These are phyloP conservation scores for Eulithis testata DNA, from an alignment of 2,888 invertebrate species.

Conservation along the genomic window DNA sequence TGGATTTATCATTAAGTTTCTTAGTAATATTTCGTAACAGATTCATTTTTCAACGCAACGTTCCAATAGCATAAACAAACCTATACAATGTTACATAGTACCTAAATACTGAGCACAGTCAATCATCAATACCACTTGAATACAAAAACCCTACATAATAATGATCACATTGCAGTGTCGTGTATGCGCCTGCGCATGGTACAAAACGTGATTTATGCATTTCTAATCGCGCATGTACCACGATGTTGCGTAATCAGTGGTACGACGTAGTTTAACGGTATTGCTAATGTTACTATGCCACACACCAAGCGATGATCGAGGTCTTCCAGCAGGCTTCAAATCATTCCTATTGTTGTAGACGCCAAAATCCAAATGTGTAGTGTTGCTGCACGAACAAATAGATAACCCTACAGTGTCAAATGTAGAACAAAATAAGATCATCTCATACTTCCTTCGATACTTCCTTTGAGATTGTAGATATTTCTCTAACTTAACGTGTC, in stretches of 20 bases:
- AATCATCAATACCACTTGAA: slow-evolving; percentile 37
- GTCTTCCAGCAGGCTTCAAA: too few species aligned
- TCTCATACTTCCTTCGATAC: neutral
- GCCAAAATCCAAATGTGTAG: neutral
- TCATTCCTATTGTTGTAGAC: too few species aligned
- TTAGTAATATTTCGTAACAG: neutral
- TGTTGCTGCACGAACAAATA: slow-evolving; percentile 16
- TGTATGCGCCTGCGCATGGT: slow-evolving; percentile 56
- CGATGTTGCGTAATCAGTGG: slow-evolving; percentile 54
- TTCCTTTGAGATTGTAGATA: slow-evolving; percentile 8
- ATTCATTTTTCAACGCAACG: slow-evolving; percentile 6
- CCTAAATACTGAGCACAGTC: slow-evolving; percentile 20
- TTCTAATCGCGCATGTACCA: slow-evolving; percentile 62
- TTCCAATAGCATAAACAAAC: slow-evolving; percentile 9
- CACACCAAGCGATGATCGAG: slow-evolving; percentile 3
- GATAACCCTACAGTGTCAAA: neutral
- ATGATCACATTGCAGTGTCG: slow-evolving; percentile 51
- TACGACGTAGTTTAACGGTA: slow-evolving; percentile 34
- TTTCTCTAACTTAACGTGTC: neutral
- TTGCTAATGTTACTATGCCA: slow-evolving; percentile 46
- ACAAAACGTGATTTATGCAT: slow-evolving; percentile 66
- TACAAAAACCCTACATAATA: slow-evolving; percentile 46
- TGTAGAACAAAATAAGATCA: neutral
- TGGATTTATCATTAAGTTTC: neutral
- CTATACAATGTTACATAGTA: slow-evolving; percentile 18